These are phyloP conservation scores for Pimpla rufipes DNA, from an alignment of 2,888 invertebrate genomes.

Conservation along the genomic window DNA sequence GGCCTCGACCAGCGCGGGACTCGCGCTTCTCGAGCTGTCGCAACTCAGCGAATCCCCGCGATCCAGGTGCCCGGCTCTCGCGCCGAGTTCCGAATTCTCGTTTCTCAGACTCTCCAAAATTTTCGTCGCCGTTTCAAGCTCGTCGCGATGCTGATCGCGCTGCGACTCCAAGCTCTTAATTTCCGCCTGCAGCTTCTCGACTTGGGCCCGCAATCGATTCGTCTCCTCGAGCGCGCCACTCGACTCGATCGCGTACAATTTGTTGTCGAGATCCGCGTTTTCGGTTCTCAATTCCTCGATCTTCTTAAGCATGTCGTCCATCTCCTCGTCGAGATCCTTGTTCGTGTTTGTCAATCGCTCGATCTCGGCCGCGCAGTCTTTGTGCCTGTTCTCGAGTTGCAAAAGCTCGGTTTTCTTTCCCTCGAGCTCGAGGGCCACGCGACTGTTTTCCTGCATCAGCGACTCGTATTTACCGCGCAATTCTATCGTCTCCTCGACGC, in stretches of 20 bases:
- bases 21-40: constrained; percentile 74
- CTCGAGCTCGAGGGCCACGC: constrained; percentile 84
- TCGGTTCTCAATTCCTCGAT: constrained; percentile 74
- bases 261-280: constrained; percentile 71
- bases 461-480: constrained; percentile 75
- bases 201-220: neutral
- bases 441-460: constrained; percentile 76
- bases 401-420: constrained; percentile 82
- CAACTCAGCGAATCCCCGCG: constrained; percentile 76
- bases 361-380: constrained; percentile 85
- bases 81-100: constrained; percentile 28
- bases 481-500: constrained; percentile 62
- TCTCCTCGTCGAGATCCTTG: constrained; percentile 86
- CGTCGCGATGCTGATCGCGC: constrained; percentile 3
- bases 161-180: constrained; percentile 29
- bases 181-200: constrained; percentile 9
- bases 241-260: constrained; percentile 50
- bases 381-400: constrained; percentile 83
- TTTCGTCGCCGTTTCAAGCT: constrained; percentile 7
- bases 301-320: constrained; percentile 80
- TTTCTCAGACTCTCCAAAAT: neutral
- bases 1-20: constrained; percentile 71
- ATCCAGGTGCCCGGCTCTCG: neutral
- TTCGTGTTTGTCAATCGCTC: constrained; percentile 82
- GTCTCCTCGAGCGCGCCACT: neutral